Base-by-base conservation (phyloP, 2,797 vertebrate species). In the Arnoldichthys spilopterus region DNA sequence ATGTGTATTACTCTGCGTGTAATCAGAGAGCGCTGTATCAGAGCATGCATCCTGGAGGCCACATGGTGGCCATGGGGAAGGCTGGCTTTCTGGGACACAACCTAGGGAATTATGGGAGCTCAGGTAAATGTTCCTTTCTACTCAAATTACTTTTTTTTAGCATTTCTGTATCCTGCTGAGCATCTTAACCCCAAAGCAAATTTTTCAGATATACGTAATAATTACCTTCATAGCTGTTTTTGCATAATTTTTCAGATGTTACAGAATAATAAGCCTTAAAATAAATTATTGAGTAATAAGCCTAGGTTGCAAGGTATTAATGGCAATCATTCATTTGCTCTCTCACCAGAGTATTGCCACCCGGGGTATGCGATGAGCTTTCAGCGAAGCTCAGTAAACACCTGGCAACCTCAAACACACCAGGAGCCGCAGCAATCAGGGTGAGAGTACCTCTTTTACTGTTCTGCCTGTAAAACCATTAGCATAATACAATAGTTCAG, bases 11-110 rank as follows among this genome's bases (percentile, higher is more conserved):
- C 22, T 58, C 20, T 63, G 28, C 51, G 64, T 71, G 18, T 61
- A 4, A 22, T 32, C 91, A 98, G 96, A 94, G 95, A 80, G 92
- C 93, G 1, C 89, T 96, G 76, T 96, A 95, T 86, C 91, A 95
- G 22, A 83, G 92, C 20, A 89, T 97, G 80, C 96, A 96, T 86
- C 82, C 91, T 70, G 71, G 94, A 16, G 90, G 91, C 81, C 93
- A 95, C 3, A 88, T 93, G 84, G 87, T 95, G 1, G 20, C 93
- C 51, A 92, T 95, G 0, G 93, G 95, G 16, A 94, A 93, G 49
- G 68, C 93, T 0, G 85, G 90, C 30, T 79, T 94, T 72, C 83
- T 94, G 6, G 88, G 91, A 72, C 93, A 95, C 30, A 74, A 92
- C 20, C 79, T 96, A 4, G 90, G 91, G 11, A 88, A 86, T 43